These are phyloP conservation scores for Ispidina lecontei DNA, from an alignment of 2,797 vertebrate genomes.

Conservation along the genomic window DNA sequence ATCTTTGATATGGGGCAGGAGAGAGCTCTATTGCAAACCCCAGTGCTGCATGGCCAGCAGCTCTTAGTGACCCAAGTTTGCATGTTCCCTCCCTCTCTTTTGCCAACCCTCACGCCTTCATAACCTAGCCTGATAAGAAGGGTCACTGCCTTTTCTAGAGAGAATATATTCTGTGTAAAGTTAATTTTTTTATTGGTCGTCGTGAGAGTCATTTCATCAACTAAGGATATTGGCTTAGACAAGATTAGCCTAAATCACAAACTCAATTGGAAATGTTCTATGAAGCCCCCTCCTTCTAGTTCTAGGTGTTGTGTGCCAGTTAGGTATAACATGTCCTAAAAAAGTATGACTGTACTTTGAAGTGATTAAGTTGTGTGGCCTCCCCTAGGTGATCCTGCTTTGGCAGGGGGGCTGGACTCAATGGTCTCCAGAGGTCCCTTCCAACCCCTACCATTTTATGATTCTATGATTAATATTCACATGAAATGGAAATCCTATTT, in stretches of 20 bases:
- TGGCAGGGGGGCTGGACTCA: too few relatives aligned
- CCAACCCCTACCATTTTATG: too few relatives aligned
- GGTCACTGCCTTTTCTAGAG: background rate
- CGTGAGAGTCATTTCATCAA: background rate
- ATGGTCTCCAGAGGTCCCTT: too few relatives aligned
- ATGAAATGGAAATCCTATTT: background rate
- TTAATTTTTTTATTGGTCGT: accelerated
- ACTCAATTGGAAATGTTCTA: background rate
- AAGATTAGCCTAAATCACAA: background rate
- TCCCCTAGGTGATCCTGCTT: too few relatives aligned
- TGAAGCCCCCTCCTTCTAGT: background rate
- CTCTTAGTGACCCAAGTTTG: background rate
- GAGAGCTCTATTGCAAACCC: background rate
- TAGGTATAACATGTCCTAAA: background rate
- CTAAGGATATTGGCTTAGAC: background rate
- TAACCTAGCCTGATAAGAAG: background rate
- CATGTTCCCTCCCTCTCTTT: background rate
- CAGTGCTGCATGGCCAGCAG: background rate
- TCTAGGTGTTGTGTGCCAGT: background rate
- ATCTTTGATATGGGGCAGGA: background rate
- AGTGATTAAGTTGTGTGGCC: background rate
- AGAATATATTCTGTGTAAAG: background rate
- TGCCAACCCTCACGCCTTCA: background rate
- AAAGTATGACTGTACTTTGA: background rate
- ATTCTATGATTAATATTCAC: background rate